Conservation (phyloP, 1,140 invertebrate genomes). For the Meloidogyne hapla region DNA sequence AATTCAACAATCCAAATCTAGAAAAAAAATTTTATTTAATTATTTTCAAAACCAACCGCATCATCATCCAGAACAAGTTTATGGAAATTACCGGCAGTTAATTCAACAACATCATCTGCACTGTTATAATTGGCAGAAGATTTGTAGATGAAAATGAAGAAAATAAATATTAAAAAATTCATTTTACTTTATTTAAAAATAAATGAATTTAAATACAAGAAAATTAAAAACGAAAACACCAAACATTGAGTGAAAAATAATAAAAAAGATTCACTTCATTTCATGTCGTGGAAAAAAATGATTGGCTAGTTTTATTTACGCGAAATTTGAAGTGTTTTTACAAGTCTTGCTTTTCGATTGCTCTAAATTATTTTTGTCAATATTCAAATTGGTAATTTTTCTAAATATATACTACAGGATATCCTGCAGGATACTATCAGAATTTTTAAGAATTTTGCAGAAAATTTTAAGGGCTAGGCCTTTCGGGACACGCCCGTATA, state of each 20-base stretch:
- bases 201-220: background rate
- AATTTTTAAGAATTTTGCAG: too few relatives aligned
- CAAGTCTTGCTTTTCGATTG: too few relatives aligned
- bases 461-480: too few relatives aligned
- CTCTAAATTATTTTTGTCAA: too few relatives aligned
- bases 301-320: background rate
- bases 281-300: background rate
- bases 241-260: too few relatives aligned
- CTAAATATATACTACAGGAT: too few relatives aligned
- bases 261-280: background rate
- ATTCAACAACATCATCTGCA: slow-evolving; percentile 81
- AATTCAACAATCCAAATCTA: slow-evolving; percentile 83
- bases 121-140: slow-evolving; percentile 74
- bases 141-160: background rate
- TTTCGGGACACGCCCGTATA: too few relatives aligned
- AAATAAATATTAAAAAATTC: background rate
- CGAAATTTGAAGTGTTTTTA: too few relatives aligned
- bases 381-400: too few relatives aligned
- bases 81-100: slow-evolving; percentile 88
- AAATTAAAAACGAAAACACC: background rate
- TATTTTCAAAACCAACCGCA: slow-evolving; percentile 68
- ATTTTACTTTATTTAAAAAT: background rate
- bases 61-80: slow-evolving; percentile 79
- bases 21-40: background rate
- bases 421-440: too few relatives aligned